Percentiles rank a stretch among this genome's conserved stretches.
These are phyloP conservation scores for Forbesichthys papilliferus DNA, from an alignment of 2,113 vertebrate genomes.

Conservation along the genomic window DNA sequence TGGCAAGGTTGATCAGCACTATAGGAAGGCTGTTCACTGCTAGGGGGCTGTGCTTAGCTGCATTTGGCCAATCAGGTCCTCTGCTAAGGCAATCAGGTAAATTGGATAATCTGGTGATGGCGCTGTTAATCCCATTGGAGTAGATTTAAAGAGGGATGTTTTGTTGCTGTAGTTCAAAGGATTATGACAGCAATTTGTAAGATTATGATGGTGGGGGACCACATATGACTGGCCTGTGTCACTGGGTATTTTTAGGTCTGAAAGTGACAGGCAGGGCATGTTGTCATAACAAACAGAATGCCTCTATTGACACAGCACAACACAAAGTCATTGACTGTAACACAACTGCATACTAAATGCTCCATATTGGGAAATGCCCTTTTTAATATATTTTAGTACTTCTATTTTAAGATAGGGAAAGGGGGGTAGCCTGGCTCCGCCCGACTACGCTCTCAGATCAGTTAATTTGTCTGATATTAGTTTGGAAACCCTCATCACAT, in stretches of 20 bases:
- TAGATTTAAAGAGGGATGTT: not conserved
- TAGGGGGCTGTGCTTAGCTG: not conserved
- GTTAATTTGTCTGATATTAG: no score
- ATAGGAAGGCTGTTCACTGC: constrained; percentile 5
- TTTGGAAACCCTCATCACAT: no score
- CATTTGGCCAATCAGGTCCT: constrained; percentile 21
- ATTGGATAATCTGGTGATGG: constrained; percentile 55
- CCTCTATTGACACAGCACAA: constrained; percentile 31
- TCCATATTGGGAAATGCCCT: not conserved
- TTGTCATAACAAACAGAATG: constrained; percentile 66
- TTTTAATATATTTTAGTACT: no score
- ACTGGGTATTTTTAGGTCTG: constrained; percentile 64
- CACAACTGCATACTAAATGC: constrained; percentile 7
- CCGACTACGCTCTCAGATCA: no score
- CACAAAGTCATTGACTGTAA: constrained; percentile 17
- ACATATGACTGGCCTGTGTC: constrained; percentile 23
- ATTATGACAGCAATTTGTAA: constrained; percentile 5
- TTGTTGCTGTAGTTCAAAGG: not conserved
- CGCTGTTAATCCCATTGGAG: constrained; percentile 55
- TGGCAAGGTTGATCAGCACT: not conserved
- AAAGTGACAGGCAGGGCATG: constrained; percentile 40
- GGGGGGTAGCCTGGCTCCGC: no score
- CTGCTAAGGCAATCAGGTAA: constrained; percentile 38
- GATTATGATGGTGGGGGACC: constrained; percentile 15
- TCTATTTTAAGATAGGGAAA: no score